These are phyloP conservation scores for Germaria angustata DNA, from an alignment of 2,888 invertebrate genomes.

Conservation along the genomic window DNA sequence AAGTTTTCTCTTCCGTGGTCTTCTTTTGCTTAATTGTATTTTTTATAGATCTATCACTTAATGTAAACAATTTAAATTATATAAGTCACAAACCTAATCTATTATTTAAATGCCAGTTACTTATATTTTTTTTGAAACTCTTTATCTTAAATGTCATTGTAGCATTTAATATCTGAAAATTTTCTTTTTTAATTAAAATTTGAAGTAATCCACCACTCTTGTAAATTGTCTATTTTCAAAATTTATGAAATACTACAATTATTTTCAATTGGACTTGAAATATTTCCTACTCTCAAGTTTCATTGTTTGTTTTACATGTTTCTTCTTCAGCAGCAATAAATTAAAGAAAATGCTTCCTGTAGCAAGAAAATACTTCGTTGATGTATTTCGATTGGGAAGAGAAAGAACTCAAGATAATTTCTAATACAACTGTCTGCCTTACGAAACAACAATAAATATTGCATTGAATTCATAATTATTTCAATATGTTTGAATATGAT, in stretches of 20 bases:
- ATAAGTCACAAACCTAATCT: too few relatives aligned
- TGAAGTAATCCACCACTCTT: background rate
- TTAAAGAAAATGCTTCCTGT: slow-evolving; percentile 1
- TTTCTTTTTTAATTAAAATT: background rate
- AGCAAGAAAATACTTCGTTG: background rate
- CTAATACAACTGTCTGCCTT: background rate
- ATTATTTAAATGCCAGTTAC: background rate
- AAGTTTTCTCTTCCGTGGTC: background rate
- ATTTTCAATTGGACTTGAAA: background rate
- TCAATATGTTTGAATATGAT: too few relatives aligned
- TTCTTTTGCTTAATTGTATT: too few relatives aligned
- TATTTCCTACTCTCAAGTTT: background rate
- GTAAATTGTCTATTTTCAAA: background rate
- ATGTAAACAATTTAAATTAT: too few relatives aligned
- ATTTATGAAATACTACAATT: background rate
- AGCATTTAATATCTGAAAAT: too few relatives aligned
- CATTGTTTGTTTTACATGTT: background rate
- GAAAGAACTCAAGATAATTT: background rate
- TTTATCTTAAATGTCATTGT: too few relatives aligned
- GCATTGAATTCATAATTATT: background rate
- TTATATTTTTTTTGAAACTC: background rate
- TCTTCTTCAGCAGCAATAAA: background rate
- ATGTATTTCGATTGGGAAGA: too few relatives aligned
- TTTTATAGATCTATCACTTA: too few relatives aligned
- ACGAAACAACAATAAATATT: background rate